Evolutionary conservation across 2,797 vertebrate species (phyloP), one percentile per base, ranked within the genome.

Genomic region (Poliocrania exsul): DNA sequence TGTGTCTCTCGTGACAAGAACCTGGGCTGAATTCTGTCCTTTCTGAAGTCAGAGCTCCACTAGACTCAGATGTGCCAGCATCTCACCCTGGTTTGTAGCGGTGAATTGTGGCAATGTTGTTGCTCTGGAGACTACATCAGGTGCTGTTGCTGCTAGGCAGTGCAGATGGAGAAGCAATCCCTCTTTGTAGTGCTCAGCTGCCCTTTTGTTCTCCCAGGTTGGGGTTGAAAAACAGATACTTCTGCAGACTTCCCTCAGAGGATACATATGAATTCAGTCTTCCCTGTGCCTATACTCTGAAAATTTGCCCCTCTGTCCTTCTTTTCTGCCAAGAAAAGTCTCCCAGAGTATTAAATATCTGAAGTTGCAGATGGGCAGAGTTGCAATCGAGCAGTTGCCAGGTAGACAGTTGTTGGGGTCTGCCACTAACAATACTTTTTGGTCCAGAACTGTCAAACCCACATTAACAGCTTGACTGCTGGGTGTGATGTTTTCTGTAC

Each of bases 61-160:
- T 70, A 88, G 44, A 46, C 14, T 83, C 75, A 71, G 33, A 92
- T 65, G 73, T 91, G 86, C 93, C 92, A 94, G 50, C 50, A 47
- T 50, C 60, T 96, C 75, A 93, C 58, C 58, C 91, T 90, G 62
- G 62, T 88, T 75, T 75, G 69, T 60, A 49, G 70, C 42, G 66
- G 70, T 91, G 73, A 93, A 96, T 88, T 94, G 95, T 64, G 64
- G 62, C 90, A 82, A 86, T 86, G 82, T 40, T 79, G 17, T 51
- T 94, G 62, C 93, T 90, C 95, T 73, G 49, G 93, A 90, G 84
- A 92, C 19, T 70, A 49, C 19, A 84, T 95, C 93, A 96, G 93
- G 89, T 97, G 94, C 80, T 95, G 90, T 50, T 96, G 93, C 91
- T 92, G 51, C 37, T 96, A 94, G 75, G 91, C 87, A 89, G 40